Conservation (phyloP, 2,888 invertebrate species). For the Melipona beecheii region DNA sequence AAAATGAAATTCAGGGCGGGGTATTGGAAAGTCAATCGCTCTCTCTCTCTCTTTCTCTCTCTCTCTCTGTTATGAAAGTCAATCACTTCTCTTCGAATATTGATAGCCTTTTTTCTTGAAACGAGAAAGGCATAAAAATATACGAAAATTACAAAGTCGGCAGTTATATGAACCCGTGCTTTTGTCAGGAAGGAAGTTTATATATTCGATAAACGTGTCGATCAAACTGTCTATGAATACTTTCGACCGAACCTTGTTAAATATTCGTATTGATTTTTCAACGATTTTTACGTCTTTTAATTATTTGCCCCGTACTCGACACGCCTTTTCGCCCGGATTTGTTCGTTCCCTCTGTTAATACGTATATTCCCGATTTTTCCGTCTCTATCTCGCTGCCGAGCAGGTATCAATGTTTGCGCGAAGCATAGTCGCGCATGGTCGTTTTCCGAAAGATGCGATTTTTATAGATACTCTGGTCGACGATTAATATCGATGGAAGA, state of each 20-base stretch:
- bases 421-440: not conserved
- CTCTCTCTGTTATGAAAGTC: no score
- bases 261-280: not conserved
- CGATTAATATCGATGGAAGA: no score
- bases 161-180: conserved; percentile 31
- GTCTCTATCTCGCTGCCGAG: not conserved
- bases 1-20: no score
- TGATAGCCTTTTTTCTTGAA: no score
- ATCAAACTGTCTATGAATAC: conserved; percentile 36
- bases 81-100: no score
- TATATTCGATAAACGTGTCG: conserved; percentile 45
- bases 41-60: no score
- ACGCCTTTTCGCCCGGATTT: not conserved
- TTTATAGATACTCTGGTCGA: not conserved
- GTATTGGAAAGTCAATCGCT: no score
- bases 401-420: not conserved
- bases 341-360: not conserved
- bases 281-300: not conserved
- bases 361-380: not conserved
- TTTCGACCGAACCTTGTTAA: not conserved
- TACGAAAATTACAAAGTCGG: no score
- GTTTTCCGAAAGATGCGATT: not conserved
- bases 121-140: no score
- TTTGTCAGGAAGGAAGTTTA: conserved; percentile 45
- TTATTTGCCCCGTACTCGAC: accelerated